Base-by-base conservation (phyloP, 2,888 invertebrate genomes). In the Pollenia angustigena region DNA sequence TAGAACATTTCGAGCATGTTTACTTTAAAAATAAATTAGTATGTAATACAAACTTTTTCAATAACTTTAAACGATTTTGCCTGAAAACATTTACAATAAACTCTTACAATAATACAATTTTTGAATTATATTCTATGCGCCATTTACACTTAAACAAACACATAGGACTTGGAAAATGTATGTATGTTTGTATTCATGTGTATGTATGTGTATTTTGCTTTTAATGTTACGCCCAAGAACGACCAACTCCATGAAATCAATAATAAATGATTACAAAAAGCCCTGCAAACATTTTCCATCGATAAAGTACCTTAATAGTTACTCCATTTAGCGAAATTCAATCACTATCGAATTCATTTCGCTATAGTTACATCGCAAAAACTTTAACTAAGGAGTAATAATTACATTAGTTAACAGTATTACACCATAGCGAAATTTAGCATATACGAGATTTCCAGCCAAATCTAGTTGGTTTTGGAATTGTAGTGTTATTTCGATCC, bases 41-140 rank as follows among this genome's bases (percentile, higher is more conserved):
- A 1, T 44, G 48, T 11, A 7, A 14, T 8, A 68, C 16, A 58
- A 54, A 50, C 68, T 72, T 60, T 74, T 56, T 16, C 32, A 66
- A 66, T 4, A 56, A 74, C 50, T 74, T 81, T 64, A 81, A 81
- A 46, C 0, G 81, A 23, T 48, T 54, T 56, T 46, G 14, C 46
- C n/a, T n/a, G 48, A 42, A 23, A 42, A 23, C n/a, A 23, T 50
- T 69, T 46, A 12, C 8, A 44, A 44, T 12, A 32, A 54, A 78
- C 40, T 78, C 50, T 10, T 62, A 12, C 12, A n/a, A 18, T 12
- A 71, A 64, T 56, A 72, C 14, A 54, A 23, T n/a, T 72, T 32
- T 64, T 40, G 54, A 54, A 80, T 54, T 52, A 42, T 50, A 46
- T 46, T 56, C 10, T 40, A 0, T 54, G 50, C 16, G 0, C 8